phyloP scores from a whole-genome alignment of 2,113 vertebrate species.

The Chaenocephalus aceratus region DNA sequence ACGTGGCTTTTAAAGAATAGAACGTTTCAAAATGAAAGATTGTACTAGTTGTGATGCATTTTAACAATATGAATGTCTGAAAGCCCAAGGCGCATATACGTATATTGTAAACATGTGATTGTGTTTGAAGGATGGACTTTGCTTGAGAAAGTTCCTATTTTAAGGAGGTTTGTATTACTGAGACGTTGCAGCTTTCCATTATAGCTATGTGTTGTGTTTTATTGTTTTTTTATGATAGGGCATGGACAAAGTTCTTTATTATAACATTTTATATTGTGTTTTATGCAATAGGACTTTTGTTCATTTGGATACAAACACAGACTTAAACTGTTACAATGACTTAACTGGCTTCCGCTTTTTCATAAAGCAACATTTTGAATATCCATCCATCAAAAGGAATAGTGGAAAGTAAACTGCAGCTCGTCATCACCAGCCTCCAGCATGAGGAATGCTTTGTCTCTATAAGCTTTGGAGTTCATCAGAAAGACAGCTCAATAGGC shows the following conservation, averaged over 20 bases:
- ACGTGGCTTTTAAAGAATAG: not conserved
- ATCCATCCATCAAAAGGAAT: not conserved
- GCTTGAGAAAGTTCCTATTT: not conserved
- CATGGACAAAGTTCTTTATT: no score
- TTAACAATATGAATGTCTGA: not conserved
- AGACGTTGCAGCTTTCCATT: not conserved
- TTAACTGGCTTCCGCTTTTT: no score
- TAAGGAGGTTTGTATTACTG: not conserved
- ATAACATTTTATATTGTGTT: no score
- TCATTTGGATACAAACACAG: no score
- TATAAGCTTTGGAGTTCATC: not conserved
- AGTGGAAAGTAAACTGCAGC: no score
- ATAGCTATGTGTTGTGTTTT: no score
- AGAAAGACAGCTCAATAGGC: no score
- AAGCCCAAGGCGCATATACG: no score
- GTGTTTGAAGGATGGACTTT: not conserved
- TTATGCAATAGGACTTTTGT: no score
- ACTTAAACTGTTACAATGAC: no score
- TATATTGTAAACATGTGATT: not conserved
- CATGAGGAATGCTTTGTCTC: not conserved
- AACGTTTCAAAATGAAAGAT: not conserved
- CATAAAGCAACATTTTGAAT: no score
- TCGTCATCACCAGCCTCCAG: not conserved
- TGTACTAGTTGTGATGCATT: not conserved
- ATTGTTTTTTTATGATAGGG: no score